Percentiles rank a stretch among this genome's conserved stretches.
Conservation (phyloP, 1,140 invertebrate species). For the Pararge aegeria region DNA sequence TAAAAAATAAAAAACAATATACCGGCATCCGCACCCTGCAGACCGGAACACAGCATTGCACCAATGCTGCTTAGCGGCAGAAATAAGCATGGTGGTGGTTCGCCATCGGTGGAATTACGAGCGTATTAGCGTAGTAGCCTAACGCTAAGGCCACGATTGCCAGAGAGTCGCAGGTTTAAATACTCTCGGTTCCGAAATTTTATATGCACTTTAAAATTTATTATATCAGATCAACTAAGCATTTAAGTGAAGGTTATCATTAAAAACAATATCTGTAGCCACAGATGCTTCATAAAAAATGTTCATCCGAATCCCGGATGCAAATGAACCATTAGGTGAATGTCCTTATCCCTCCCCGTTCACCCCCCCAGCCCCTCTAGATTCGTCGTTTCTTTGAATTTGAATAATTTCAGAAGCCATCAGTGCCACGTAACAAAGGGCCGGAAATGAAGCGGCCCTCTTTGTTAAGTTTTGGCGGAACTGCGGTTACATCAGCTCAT, state of each 20-base stretch:
- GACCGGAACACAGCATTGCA: too few species aligned
- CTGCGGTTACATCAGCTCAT: background rate
- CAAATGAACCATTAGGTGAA: slow-evolving; percentile 6
- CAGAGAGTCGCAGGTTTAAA: too few species aligned
- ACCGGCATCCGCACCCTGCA: too few species aligned
- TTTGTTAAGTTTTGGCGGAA: slow-evolving; percentile 2
- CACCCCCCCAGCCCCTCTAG: background rate
- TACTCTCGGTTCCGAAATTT: too few species aligned
- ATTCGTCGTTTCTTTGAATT: slow-evolving; percentile 7
- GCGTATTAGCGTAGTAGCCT: too few species aligned
- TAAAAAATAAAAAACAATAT: too few species aligned
- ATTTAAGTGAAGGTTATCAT: background rate
- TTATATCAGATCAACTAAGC: too few species aligned
- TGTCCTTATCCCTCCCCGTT: background rate
- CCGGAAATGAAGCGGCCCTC: slow-evolving; percentile 5
- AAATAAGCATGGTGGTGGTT: too few species aligned
- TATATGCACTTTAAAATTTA: too few species aligned
- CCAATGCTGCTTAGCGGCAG: too few species aligned
- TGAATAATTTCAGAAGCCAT: slow-evolving; percentile 8
- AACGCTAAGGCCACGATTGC: too few species aligned
- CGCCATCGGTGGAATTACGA: too few species aligned
- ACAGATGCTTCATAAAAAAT: background rate
- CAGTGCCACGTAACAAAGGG: slow-evolving; percentile 3
- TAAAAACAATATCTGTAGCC: background rate
- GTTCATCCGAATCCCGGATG: background rate